Conservation (phyloP, 2,888 invertebrate species). For the Atrina japonica region DNA sequence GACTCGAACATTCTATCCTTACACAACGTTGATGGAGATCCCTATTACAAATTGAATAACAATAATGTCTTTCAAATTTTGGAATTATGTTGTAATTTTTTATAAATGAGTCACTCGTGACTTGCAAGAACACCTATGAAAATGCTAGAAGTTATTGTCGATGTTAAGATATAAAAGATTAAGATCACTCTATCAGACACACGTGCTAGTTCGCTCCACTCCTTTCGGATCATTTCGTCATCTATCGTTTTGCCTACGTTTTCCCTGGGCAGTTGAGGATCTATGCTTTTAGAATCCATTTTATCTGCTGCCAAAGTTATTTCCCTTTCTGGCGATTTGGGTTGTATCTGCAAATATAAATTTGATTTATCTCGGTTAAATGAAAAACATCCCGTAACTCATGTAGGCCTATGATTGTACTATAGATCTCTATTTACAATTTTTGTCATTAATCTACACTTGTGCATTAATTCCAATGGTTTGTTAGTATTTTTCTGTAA, state of each 20-base stretch:
- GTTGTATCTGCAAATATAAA: background rate
- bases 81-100: too few relatives aligned
- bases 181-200: conserved; percentile 11
- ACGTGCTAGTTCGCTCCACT: conserved; percentile 5
- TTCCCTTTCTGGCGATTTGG: background rate
- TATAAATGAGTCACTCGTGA: background rate
- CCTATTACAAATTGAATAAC: too few relatives aligned
- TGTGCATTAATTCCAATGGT: too few relatives aligned
- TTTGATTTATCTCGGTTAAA: background rate
- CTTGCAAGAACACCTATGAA: conserved; percentile 6
- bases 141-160: background rate
- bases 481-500: too few relatives aligned
- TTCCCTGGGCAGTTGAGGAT: background rate
- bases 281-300: too few relatives aligned
- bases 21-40: too few relatives aligned
- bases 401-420: too few relatives aligned
- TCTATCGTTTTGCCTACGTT: background rate
- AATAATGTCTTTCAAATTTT: too few relatives aligned
- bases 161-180: conserved; percentile 7
- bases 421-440: too few relatives aligned
- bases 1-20: too few relatives aligned
- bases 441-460: too few relatives aligned
- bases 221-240: background rate
- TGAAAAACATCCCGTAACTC: background rate
- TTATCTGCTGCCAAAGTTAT: background rate